These are phyloP conservation scores for Ophion slaviceki DNA, from an alignment of 2,888 invertebrate species.

Conservation along the genomic window DNA sequence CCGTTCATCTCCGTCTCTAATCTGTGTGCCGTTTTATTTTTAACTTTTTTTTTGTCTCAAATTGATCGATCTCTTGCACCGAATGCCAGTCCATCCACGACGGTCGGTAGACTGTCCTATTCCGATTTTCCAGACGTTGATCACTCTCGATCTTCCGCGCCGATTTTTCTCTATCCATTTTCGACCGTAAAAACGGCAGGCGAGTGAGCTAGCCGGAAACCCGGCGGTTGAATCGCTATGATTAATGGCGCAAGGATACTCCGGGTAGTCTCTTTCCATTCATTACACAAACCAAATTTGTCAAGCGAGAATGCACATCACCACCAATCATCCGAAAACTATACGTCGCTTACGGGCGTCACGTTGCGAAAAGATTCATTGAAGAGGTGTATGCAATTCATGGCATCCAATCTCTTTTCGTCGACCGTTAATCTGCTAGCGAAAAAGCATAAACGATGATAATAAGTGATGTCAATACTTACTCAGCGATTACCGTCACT, in stretches of 20 bases:
- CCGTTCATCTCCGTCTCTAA: constrained; percentile 45
- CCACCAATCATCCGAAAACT: background rate
- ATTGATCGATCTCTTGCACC: constrained; percentile 39
- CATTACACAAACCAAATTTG: constrained; percentile 1
- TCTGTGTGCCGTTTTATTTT: constrained; percentile 26
- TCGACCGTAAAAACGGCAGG: constrained; percentile 18
- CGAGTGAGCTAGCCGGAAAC: constrained; percentile 12
- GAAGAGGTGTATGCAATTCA: too few species aligned
- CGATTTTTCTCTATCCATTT: background rate
- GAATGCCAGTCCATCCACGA: constrained; percentile 17
- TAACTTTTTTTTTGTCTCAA: constrained; percentile 1
- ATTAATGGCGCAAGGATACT: constrained; percentile 20
- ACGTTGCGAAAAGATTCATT: too few species aligned
- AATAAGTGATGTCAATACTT: too few species aligned
- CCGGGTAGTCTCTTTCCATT: constrained; percentile 25
- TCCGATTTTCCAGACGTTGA: constrained; percentile 29
- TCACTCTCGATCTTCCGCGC: constrained; percentile 10
- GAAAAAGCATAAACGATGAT: too few species aligned
- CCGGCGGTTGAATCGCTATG: background rate
- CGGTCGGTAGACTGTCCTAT: constrained; percentile 23
- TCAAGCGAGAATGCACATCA: background rate
- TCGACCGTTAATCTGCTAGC: too few species aligned
- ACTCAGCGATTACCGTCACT: too few species aligned
- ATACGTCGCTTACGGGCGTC: too few species aligned
- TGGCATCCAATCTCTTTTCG: too few species aligned